Evolutionary conservation across 2,797 vertebrate genomes (phyloP), one percentile per base, ranked within the genome.

Genomic region (Avahi laniger): DNA sequence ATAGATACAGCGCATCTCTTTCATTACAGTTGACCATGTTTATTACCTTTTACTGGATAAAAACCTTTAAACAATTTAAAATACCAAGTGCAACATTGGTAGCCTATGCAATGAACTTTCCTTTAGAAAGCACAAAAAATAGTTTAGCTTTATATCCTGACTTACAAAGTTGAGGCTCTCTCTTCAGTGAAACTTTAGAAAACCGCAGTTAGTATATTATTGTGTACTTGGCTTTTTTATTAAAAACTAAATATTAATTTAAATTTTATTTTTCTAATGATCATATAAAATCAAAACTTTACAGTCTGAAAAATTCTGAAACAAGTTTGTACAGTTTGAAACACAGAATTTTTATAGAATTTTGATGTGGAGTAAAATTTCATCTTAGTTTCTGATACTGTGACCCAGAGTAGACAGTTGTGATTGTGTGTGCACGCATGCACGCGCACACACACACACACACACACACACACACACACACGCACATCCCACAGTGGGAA

Each of bases 21-120:
- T 87, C 81, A 69, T 89, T 89, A 18, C 43, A 30, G 20, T 79
- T 73, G 15, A 63, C 54, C 38, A 6, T 46, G 6, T 93, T 81
- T 87, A 41, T 70, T 94, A 17, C 10, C 54, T 88, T 85, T 93
- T 76, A 48, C 46, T 61, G 13, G 59, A 11, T 76, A 76, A 26
- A 38, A 95, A 61, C 76, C 14, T 95, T 96, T 72, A 79, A n/a
- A 28, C 54, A 82, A 0, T 79, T 91, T 26, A 96, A 82, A 91
- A 72, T 89, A 93, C 13, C 75, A 96, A 35, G 76, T 97, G 76
- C 81, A 30, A 28, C 57, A 38, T 54, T 89, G 72, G 52, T 87
- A 96, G 69, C 93, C 50, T 96, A 5, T 96, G 86, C 15, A 69
- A 43, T 97, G 91, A 95, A 96, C 95, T 96, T n/a, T 35, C 22